Conservation (phyloP, 2,888 invertebrate genomes). For the Eupeodes latifasciatus region DNA sequence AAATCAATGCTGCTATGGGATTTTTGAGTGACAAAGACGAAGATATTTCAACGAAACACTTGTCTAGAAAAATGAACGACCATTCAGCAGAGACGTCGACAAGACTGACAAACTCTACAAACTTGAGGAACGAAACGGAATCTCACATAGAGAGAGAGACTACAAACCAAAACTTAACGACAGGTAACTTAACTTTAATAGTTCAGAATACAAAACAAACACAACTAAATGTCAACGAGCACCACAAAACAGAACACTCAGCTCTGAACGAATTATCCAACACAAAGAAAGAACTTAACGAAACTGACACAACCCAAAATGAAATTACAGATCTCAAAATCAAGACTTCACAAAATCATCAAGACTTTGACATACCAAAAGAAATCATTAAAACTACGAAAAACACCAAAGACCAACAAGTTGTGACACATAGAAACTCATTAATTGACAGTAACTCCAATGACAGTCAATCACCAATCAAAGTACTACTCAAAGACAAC, state of each 20-base stretch:
- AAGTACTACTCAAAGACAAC: neutral
- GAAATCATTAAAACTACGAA: neutral
- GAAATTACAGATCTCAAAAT: neutral
- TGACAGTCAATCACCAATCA: neutral
- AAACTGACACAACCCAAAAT: neutral
- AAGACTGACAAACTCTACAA: neutral
- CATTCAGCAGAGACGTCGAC: neutral
- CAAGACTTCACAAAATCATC: neutral
- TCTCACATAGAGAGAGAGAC: neutral
- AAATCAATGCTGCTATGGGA: constrained; percentile 45
- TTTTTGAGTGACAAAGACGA: constrained; percentile 34
- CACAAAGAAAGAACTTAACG: neutral
- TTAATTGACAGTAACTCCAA: neutral
- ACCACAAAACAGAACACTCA: neutral
- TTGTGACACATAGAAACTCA: neutral
- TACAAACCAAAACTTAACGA: neutral
- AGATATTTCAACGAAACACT: neutral
- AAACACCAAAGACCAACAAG: neutral
- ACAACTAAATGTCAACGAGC: neutral
- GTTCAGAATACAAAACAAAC: neutral
- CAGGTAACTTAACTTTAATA: neutral
- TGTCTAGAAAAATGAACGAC: constrained; percentile 13
- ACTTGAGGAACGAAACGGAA: neutral
- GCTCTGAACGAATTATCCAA: neutral
- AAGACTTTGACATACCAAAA: neutral